Evolutionary conservation across 2,888 invertebrate genomes (phyloP), one percentile per base, ranked within the genome.

Genomic region (Parapristionchus giblindavisi): DNA sequence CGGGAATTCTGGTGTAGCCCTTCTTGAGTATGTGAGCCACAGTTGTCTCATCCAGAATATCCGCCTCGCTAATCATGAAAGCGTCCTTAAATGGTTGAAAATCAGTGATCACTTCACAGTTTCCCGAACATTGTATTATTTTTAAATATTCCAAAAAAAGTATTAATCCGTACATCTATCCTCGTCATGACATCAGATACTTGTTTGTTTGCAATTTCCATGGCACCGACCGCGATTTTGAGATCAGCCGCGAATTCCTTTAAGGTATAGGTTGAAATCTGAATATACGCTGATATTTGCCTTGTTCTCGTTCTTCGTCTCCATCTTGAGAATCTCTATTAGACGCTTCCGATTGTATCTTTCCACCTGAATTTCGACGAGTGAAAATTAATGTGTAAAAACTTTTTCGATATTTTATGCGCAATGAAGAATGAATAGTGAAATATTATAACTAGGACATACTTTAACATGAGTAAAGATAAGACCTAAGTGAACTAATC

Each of bases 151-250:
- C 2, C 8, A n/a, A 3, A 61, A 36, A 61, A 36, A 24, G 17
- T 24, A 5, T 21, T 29, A 43, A 8, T 27, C 52, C 78, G 71
- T 29, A 84, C 84, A 11, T 81, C 81, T n/a, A 85, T 81, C 32
- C 79, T 78, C 1, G 85, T 85, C 85, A 85, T 85, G 17, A 82
- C 84, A 34, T 85, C 82, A 14, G 48, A 36, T 11, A 83, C 85
- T n/a, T 76, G 77, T 73, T 85, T 85, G 65, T 84, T 84, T 14
- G 75, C 75, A 38, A 85, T 81, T 71, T 85, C 85, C 80, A 85
- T 85, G 24, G 85, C 85, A 29, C 85, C 85, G 5, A 85, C 82
- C 8, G 83, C 85, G 34, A 85, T 85, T 70, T 77, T 86, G 34
- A 85, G 73, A 56, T 85, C 84, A 43, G 81, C 84, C 1, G 85